Base-by-base conservation (phyloP, 2,888 invertebrate species). In the Noctua fimbriata region DNA sequence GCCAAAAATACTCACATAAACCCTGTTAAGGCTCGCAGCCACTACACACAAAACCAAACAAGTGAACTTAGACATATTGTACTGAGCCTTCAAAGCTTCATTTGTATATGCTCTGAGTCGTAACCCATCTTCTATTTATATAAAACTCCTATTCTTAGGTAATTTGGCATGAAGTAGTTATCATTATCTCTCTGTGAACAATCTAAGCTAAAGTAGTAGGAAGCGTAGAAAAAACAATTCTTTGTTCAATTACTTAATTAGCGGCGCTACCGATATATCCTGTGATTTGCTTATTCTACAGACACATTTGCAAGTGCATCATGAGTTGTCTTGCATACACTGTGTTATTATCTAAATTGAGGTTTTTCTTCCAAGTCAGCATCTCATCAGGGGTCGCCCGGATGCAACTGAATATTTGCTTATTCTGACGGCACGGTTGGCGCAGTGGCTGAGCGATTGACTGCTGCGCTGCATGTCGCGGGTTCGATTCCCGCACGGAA, bases 131-230 rank as follows among this genome's bases (percentile, higher is more conserved):
- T 18, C 69, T 82, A 77, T 86, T 86, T 86, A 86, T 86, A 86
- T 67, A 66, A 74, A 87, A 80, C 69, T 69, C 65, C 58, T 28
- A 41, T 74, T 72, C 41, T 73, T 55, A 76, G 65, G 49, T 84
- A 71, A 78, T 73, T 76, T 67, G 69, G 72, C 47, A 69, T 18
- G 21, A 84, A 74, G 73, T 80, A 88, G 86, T 85, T 88, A 88
- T 75, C 82, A 76, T 78, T 69, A 76, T 72, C 85, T 81, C 69
- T 52, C 41, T 49, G 47, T 65, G 24, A 6, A 67, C 47, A 70
- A 70, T 86, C 60, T 72, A 52, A 73, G 82, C 63, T 52, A 60
- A n/a, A 76, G 85, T 32, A 10, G n/a, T 63, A 72, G 81, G 58
- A 78, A 86, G 73, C 49, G 32, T 60, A 63, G 36, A 73, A 75